Percentiles rank a stretch among this genome's conserved stretches.
Evolutionary conservation across 2,797 vertebrate species (phyloP).

Genomic region (Chloroceryle inda): DNA sequence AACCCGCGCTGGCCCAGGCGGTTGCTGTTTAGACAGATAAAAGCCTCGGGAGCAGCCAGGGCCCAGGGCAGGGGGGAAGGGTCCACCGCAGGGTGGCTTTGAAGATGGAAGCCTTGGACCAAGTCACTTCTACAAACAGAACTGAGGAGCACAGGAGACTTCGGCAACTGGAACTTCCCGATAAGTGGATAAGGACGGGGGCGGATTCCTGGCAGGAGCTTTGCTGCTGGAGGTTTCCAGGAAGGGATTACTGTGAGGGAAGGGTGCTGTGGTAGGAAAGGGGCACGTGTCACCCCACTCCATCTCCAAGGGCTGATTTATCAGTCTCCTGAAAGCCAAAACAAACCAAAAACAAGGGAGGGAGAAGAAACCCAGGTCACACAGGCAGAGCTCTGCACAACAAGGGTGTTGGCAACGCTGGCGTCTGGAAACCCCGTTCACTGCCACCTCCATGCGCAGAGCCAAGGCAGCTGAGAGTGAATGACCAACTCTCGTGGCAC

Average conservation of each 20-base stretch:
- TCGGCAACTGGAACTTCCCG: background rate
- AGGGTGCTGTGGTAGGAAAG: background rate
- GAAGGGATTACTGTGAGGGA: background rate
- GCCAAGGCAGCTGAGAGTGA: background rate
- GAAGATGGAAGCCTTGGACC: background rate
- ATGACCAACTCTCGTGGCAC: fast-evolving
- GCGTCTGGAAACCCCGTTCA: background rate
- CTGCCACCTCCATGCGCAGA: fast-evolving
- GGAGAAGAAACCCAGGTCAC: background rate
- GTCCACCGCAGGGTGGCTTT: background rate
- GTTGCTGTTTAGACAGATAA: background rate
- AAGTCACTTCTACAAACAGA: background rate
- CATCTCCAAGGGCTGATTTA: background rate
- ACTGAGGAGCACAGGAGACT: background rate
- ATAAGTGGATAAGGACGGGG: background rate
- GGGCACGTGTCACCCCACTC: background rate
- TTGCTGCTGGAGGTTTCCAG: background rate
- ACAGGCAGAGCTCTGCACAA: background rate
- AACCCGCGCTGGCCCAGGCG: background rate
- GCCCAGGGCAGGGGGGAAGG: background rate
- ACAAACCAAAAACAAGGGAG: background rate
- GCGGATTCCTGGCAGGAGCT: background rate
- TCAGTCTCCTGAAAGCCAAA: background rate
- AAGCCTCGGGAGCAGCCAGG: background rate
- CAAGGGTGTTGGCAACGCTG: fast-evolving